Conservation (phyloP, 2,888 invertebrate genomes). For the Euclidia mi region DNA sequence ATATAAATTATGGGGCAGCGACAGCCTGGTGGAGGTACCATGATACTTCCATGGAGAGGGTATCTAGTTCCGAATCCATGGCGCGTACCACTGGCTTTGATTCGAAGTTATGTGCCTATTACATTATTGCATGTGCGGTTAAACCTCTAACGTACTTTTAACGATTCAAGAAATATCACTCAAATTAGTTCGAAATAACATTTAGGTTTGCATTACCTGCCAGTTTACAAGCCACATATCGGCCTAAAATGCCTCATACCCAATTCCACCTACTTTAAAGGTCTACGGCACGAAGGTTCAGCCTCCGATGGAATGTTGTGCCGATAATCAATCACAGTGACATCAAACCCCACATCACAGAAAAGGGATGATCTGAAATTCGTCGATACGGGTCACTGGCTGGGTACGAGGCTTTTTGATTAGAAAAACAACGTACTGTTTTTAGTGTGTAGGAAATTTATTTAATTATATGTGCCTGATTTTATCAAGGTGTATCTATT, state of each 20-base stretch:
- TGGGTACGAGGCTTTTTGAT: background rate
- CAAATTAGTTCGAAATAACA: no score
- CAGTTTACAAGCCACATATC: background rate
- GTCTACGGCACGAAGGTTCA: background rate
- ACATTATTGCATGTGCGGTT: no score
- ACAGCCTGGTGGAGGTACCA: no score
- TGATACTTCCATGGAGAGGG: no score
- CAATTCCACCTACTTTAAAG: background rate
- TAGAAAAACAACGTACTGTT: background rate
- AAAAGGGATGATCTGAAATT: constrained; percentile 2
- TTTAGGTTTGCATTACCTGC: no score
- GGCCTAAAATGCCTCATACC: background rate
- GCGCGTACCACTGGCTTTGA: no score
- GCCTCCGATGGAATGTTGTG: background rate
- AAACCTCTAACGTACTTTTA: no score
- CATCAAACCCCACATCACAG: constrained; percentile 3
- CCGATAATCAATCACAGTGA: constrained; percentile 5
- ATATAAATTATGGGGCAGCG: no score
- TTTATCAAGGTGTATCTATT: no score
- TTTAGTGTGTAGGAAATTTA: background rate
- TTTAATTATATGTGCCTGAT: no score
- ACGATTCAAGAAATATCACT: background rate
- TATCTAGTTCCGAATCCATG: no score
- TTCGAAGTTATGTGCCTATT: no score
- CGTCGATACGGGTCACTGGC: background rate